Percentiles rank a stretch among this genome's conserved stretches.
These are phyloP conservation scores for Tricholauxania praeusta DNA, from an alignment of 2,888 invertebrate genomes.

Conservation along the genomic window DNA sequence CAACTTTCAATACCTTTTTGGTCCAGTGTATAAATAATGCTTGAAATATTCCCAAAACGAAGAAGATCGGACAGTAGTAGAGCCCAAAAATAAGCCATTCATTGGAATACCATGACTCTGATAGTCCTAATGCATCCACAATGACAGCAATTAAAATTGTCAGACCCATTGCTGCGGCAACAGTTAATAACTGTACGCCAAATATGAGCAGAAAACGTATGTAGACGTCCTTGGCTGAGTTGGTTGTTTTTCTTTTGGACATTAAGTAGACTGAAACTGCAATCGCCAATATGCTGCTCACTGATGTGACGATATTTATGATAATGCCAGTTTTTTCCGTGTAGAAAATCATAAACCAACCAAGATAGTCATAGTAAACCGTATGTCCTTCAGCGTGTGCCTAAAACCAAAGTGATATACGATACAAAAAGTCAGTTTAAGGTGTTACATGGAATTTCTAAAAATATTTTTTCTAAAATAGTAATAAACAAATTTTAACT, in stretches of 20 bases:
- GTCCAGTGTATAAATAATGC: conserved; percentile 57
- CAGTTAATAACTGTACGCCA: conserved; percentile 55
- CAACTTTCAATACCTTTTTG: conserved; percentile 49
- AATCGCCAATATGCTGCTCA: conserved; percentile 63
- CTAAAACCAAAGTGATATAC: conserved; percentile 49
- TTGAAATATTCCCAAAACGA: conserved; percentile 58
- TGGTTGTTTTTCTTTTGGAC: conserved; percentile 43
- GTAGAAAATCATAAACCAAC: conserved; percentile 76
- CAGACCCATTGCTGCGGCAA: conserved; percentile 57
- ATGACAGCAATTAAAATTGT: conserved; percentile 63
- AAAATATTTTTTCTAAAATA: no score
- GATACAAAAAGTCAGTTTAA: no score
- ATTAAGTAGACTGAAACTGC: conserved; percentile 55
- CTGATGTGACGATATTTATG: conserved; percentile 62
- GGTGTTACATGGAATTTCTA: no score
- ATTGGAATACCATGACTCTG: conserved; percentile 73
- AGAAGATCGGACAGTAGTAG: conserved; percentile 65
- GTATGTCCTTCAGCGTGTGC: conserved; percentile 66
- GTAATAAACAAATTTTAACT: no score
- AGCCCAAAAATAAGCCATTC: conserved; percentile 70
- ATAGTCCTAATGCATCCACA: conserved; percentile 61
- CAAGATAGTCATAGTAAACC: conserved; percentile 81
- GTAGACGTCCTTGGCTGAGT: conserved; percentile 43
- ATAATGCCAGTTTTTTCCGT: conserved; percentile 68
- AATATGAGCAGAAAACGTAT: conserved; percentile 54